These are phyloP conservation scores for Anisognathus igniventris DNA, from an alignment of 2,797 vertebrate genomes.

Conservation along the genomic window DNA sequence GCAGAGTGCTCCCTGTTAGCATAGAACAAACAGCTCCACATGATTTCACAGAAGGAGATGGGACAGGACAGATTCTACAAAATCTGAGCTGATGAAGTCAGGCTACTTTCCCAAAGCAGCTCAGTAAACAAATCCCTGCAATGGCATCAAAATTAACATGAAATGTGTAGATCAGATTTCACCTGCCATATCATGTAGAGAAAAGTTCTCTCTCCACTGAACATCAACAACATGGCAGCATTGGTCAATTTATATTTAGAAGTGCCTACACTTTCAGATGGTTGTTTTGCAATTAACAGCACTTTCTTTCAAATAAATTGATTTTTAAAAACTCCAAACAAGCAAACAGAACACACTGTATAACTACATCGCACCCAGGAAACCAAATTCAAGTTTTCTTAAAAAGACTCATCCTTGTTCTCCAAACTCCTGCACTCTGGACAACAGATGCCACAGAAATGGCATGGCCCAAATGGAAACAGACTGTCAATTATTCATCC, in stretches of 20 bases:
- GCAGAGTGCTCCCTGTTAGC: neutral
- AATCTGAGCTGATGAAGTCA: neutral
- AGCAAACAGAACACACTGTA: neutral
- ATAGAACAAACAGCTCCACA: neutral
- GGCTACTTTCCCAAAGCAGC: neutral
- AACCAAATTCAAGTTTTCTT: constrained; percentile 14
- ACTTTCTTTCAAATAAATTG: neutral
- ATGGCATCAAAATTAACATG: neutral
- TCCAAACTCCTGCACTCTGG: constrained; percentile 7
- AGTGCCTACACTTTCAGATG: neutral
- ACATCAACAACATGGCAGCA: neutral
- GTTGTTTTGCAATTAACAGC: neutral
- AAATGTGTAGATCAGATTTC: neutral
- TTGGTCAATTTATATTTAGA: neutral
- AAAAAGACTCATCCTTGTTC: constrained; percentile 43
- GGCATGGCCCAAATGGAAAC: constrained; percentile 42
- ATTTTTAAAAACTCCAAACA: neutral
- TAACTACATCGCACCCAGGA: neutral
- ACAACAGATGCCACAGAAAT: constrained; percentile 68
- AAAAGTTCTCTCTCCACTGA: neutral
- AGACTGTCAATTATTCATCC: constrained; percentile 60
- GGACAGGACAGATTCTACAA: neutral
- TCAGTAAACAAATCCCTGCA: neutral
- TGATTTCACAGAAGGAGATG: neutral
- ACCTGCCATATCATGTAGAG: neutral